Percentiles rank a stretch among this genome's conserved stretches.
phyloP scores from a whole-genome alignment of 2,797 vertebrate genomes.

The Tiaroga cobitis region DNA sequence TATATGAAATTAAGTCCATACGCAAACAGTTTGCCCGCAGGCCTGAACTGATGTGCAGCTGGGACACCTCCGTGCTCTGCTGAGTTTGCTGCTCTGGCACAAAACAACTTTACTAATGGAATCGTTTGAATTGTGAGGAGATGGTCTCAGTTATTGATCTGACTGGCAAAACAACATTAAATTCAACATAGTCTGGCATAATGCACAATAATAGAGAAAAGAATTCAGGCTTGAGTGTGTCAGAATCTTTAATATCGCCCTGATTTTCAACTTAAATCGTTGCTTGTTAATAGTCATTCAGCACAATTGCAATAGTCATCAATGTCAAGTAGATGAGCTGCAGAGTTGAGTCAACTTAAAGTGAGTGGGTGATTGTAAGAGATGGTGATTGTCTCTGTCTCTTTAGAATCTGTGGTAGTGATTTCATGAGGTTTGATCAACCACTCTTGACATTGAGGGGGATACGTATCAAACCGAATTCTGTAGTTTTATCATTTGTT shows the following conservation, averaged over 20 bases:
- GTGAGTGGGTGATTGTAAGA: slow-evolving; percentile 26
- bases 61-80: not conserved
- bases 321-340: slow-evolving; percentile 18
- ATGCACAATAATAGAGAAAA: slow-evolving; percentile 19
- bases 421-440: slow-evolving; percentile 9
- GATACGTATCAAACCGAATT: not conserved
- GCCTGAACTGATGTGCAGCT: not conserved
- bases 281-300: slow-evolving; percentile 28
- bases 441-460: no score
- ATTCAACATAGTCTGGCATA: slow-evolving; percentile 46
- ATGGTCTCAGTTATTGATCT: slow-evolving; percentile 46
- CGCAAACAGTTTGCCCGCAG: not conserved
- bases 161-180: slow-evolving; percentile 52
- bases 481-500: not conserved
- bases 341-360: slow-evolving; percentile 39
- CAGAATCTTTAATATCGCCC: slow-evolving; percentile 18
- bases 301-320: slow-evolving; percentile 9
- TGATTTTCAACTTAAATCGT: slow-evolving; percentile 39
- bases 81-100: slow-evolving; percentile 43
- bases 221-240: slow-evolving; percentile 25
- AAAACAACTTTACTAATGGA: slow-evolving; percentile 52
- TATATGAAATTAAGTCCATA: slow-evolving; percentile 26
- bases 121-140: slow-evolving; percentile 17
- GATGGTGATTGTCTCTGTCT: not conserved
- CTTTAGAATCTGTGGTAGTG: not conserved